These are phyloP conservation scores for Epirrita christyi DNA, from an alignment of 2,888 invertebrate genomes.

Conservation along the genomic window DNA sequence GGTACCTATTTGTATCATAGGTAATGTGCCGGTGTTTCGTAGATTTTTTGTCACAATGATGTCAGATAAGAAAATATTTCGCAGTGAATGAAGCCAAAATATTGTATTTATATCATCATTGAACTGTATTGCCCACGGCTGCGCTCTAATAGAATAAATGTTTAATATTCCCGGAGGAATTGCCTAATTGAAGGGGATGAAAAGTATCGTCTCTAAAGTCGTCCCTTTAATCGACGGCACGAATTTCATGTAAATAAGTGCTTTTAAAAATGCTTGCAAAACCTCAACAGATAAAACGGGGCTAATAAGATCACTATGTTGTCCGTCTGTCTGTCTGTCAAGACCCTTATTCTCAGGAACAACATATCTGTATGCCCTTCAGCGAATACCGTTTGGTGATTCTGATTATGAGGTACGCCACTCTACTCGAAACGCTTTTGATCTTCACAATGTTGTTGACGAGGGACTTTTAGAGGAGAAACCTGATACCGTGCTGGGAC, in stretches of 20 bases:
- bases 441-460: too few species aligned
- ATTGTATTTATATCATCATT: conserved; percentile 1
- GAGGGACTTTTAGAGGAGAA: too few species aligned
- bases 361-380: too few species aligned
- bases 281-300: too few species aligned
- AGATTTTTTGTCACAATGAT: conserved; percentile 13
- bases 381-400: too few species aligned
- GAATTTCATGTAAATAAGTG: background rate
- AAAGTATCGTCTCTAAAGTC: conserved; percentile 12
- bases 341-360: too few species aligned
- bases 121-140: background rate
- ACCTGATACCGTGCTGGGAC: too few species aligned
- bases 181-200: conserved; percentile 11
- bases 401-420: too few species aligned
- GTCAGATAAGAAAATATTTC: background rate
- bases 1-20: conserved; percentile 35
- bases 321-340: too few species aligned
- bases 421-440: too few species aligned
- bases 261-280: background rate
- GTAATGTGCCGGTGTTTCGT: conserved; percentile 3
- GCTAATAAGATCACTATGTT: too few species aligned
- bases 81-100: background rate
- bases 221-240: background rate
- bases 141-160: conserved; percentile 6
- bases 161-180: conserved; percentile 7